Base-by-base conservation (phyloP, 2,888 invertebrate genomes). In the Rhagium mordax region DNA sequence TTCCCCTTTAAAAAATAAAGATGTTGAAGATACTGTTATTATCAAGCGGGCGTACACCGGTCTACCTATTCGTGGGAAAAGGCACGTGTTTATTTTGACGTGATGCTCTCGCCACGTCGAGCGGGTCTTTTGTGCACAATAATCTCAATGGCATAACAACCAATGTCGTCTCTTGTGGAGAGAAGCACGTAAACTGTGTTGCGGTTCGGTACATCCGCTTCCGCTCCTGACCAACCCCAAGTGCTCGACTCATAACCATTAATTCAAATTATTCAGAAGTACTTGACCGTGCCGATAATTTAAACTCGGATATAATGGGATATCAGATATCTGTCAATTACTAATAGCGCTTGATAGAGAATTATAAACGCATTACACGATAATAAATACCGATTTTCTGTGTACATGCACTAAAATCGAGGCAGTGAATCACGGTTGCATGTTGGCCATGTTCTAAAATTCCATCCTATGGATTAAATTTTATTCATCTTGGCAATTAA, bases 321-420 rank as follows among this genome's bases (percentile, higher is more conserved):
- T 82, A 83, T 80, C 81, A 78, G 78, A 75, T 81, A 80, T 80
- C 79, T 83, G 82, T 82, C 82, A 82, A 83, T 83, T 78, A 78
- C 79, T 82, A 83, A 82, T 82, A 81, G 77, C 73, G 64, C 74
- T 73, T 77, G 78, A 81, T 79, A 74, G 82, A 79, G 81, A 81
- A 83, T 84, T 83, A 83, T 83, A 82, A 83, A 83, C 83, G 79
- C 79, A 81, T 79, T 77, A 82, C 76, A 76, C 73, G 76, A 78
- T 80, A 79, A 78, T 82, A 80, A 81, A 81, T 80, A 76, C 76
- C 74, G 78, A 80, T 80, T 75, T 74, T 71, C 71, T 51, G 65
- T 60, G 65, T 65, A 68, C 74, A 75, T 75, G 59, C 74, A 71
- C 71, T 75, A 71, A 71, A 67, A 60, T 68, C 24, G 70, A 13